Percentiles rank a stretch among this genome's conserved stretches.
phyloP scores from a whole-genome alignment of 2,888 invertebrate genomes.

The Leucoma salicis region DNA sequence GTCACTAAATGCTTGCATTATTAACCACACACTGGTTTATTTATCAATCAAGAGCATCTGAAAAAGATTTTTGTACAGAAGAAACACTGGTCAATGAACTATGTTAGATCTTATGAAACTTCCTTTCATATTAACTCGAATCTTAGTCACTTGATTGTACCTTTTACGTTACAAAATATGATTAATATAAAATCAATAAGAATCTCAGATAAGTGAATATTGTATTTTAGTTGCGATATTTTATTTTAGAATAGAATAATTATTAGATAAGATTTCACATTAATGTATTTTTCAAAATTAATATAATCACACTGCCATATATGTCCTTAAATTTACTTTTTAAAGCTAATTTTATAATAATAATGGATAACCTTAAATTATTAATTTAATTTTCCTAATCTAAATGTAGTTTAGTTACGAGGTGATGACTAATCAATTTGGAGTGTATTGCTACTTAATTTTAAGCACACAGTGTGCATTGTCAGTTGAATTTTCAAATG shows the following conservation, averaged over 20 bases:
- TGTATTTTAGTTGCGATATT: background rate
- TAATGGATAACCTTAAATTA: slow-evolving; percentile 37
- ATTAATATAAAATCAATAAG: slow-evolving; percentile 7
- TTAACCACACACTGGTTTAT: too few relatives aligned
- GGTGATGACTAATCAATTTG: slow-evolving; percentile 41
- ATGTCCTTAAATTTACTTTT: slow-evolving; percentile 22
- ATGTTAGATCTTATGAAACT: slow-evolving; percentile 1
- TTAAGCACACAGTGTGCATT: slow-evolving; percentile 39
- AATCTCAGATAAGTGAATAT: slow-evolving; percentile 10
- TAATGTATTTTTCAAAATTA: slow-evolving; percentile 10
- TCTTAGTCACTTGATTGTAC: slow-evolving; percentile 4
- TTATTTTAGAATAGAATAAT: background rate
- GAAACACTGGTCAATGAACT: background rate
- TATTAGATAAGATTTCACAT: background rate
- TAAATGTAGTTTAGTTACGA: slow-evolving; percentile 62
- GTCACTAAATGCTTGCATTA: slow-evolving; percentile 19
- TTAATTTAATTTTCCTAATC: slow-evolving; percentile 46
- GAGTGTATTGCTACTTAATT: slow-evolving; percentile 47
- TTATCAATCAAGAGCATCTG: too few relatives aligned
- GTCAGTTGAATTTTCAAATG: too few relatives aligned
- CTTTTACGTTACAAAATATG: slow-evolving; percentile 16
- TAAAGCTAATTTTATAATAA: slow-evolving; percentile 25
- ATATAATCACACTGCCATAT: slow-evolving; percentile 42
- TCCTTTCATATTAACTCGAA: slow-evolving; percentile 7
- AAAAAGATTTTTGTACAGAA: too few relatives aligned